These are phyloP conservation scores for Perccottus glenii DNA, from an alignment of 2,113 vertebrate genomes.

Conservation along the genomic window DNA sequence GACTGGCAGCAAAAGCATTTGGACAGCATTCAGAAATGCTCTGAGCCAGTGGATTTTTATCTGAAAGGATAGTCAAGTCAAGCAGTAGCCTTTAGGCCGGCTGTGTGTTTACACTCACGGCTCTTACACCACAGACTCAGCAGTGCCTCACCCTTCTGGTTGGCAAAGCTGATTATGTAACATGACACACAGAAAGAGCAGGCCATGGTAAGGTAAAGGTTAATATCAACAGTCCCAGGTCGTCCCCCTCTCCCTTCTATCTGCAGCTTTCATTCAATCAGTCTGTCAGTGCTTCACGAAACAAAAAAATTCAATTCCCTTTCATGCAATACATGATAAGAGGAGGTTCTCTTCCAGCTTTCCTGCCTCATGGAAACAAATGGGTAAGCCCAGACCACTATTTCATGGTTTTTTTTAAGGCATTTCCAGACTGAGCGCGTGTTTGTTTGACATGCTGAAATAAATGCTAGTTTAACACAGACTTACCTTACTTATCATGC, in stretches of 20 bases:
- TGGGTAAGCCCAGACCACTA: conserved; percentile 1
- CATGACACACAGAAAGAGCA: conserved; percentile 41
- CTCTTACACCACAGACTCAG: conserved; percentile 40
- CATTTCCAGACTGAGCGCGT: conserved; percentile 20
- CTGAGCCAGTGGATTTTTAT: background rate
- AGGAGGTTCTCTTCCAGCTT: conserved; percentile 40
- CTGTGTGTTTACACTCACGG: conserved; percentile 35
- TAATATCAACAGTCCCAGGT: conserved; percentile 44
- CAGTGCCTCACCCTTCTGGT: conserved; percentile 28
- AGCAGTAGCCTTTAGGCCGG: conserved; percentile 33
- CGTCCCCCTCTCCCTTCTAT: conserved; percentile 28
- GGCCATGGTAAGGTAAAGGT: conserved; percentile 40
- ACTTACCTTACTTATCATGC: background rate
- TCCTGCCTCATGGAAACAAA: conserved; percentile 45
- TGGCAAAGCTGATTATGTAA: conserved; percentile 47
- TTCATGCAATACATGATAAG: conserved; percentile 38
- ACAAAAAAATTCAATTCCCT: conserved; percentile 20
- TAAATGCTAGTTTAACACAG: conserved; percentile 1
- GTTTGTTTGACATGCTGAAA: conserved; percentile 25
- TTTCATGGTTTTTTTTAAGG: conserved; percentile 43
- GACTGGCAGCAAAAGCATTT: conserved; percentile 2
- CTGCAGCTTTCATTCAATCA: conserved; percentile 7
- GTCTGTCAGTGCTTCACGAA: conserved; percentile 32
- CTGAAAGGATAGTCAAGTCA: conserved; percentile 17
- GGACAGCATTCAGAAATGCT: background rate